Conservation (phyloP, 2,888 invertebrate species). For the Tetramorium bicarinatum region DNA sequence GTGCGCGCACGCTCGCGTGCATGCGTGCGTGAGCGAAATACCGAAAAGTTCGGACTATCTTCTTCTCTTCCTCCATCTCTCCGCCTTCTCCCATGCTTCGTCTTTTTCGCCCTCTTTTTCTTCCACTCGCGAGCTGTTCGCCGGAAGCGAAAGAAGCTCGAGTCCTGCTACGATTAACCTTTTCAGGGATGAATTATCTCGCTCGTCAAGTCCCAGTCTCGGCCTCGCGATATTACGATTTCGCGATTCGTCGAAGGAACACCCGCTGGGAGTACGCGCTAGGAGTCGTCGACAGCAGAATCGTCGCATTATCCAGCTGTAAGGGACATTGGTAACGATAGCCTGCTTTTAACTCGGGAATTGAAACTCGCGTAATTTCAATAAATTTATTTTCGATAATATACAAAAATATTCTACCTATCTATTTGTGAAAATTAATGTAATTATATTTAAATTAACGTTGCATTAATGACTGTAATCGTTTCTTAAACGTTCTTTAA, state of each 20-base stretch:
- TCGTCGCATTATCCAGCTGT: constrained; percentile 35
- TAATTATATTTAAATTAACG: not conserved
- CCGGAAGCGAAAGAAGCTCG: constrained; percentile 77
- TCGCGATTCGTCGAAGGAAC: constrained; percentile 70
- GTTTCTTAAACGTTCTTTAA: not conserved
- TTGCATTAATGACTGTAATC: not conserved
- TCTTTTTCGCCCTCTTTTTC: constrained; percentile 60
- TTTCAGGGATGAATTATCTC: constrained; percentile 78
- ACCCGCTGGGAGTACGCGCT: constrained; percentile 69
- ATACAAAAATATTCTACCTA: not conserved
- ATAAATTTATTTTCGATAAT: not conserved
- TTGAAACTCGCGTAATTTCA: not conserved
- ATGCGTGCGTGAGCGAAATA: constrained; percentile 85
- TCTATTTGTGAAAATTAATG: not conserved
- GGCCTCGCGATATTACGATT: constrained; percentile 67
- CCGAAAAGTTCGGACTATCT: constrained; percentile 78
- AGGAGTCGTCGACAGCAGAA: constrained; percentile 55
- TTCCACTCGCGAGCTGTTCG: constrained; percentile 67
- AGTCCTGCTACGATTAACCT: constrained; percentile 78
- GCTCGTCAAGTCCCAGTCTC: constrained; percentile 70
- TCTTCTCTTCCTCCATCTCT: constrained; percentile 53
- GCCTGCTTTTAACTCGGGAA: not conserved
- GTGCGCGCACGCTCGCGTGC: constrained; percentile 79
- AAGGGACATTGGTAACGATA: not conserved
- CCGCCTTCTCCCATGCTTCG: constrained; percentile 46